A percentile compares a stretch with the other conserved stretches of the same genome.
Evolutionary conservation across 1,140 invertebrate species (phyloP).

Genomic region (Drosophila pectinifera): DNA sequence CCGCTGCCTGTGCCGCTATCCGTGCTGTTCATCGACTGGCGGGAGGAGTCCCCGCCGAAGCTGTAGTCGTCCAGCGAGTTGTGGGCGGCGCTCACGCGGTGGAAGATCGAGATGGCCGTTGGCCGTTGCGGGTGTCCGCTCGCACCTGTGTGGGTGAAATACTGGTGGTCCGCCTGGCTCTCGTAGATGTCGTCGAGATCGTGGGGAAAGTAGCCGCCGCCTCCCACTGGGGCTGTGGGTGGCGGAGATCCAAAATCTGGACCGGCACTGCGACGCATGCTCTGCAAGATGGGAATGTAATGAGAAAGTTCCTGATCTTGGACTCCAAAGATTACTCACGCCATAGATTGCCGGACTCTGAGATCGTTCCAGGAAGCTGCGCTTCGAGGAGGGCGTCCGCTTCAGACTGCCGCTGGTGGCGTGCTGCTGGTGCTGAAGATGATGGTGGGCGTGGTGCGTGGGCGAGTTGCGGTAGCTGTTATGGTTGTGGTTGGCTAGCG

Average conservation of each 20-base stretch:
- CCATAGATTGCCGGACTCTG: constrained; percentile 81
- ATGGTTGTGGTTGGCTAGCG: constrained; percentile 61
- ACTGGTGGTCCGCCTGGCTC: constrained; percentile 81
- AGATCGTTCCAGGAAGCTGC: constrained; percentile 76
- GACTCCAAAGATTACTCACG: constrained; percentile 53
- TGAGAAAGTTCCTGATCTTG: not conserved
- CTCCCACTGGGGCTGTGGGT: constrained; percentile 54
- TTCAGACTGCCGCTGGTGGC: constrained; percentile 68
- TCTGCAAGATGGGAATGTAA: constrained; percentile 50
- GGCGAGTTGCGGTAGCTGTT: constrained; percentile 75
- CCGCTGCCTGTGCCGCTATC: constrained; percentile 42
- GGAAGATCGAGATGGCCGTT: constrained; percentile 81
- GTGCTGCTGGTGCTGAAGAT: constrained; percentile 19
- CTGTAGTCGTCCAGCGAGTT: constrained; percentile 77
- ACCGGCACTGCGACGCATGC: constrained; percentile 66
- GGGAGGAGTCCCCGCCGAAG: constrained; percentile 35
- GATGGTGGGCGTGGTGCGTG: constrained; percentile 37
- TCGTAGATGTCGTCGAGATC: constrained; percentile 85
- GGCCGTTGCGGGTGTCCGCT: constrained; percentile 70
- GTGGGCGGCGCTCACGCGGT: constrained; percentile 68
- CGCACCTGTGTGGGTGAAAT: constrained; percentile 83
- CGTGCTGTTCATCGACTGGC: constrained; percentile 60
- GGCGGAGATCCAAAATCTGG: constrained; percentile 74
- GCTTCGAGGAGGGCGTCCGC: constrained; percentile 80
- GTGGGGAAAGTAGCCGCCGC: constrained; percentile 80